phyloP scores from a whole-genome alignment of 2,888 invertebrate genomes.

The Agriotes lineatus region DNA sequence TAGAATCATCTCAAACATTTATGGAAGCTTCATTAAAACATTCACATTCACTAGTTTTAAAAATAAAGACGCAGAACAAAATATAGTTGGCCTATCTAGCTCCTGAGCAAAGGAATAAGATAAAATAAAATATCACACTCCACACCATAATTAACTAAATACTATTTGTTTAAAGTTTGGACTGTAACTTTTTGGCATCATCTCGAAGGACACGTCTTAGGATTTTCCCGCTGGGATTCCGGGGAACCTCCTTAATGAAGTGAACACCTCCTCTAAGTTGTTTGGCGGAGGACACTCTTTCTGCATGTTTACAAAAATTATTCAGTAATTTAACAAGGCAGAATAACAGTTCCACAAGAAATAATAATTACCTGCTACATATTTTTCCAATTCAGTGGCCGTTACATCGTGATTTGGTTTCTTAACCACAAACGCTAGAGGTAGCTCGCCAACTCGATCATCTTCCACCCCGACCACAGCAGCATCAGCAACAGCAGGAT shows the following conservation, averaged over 20 bases:
- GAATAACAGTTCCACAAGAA: background rate
- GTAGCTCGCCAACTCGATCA: slow-evolving; percentile 68
- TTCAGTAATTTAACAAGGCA: background rate
- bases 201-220: slow-evolving; percentile 72
- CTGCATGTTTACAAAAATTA: slow-evolving; percentile 49
- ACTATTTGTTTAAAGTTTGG: slow-evolving; percentile 60
- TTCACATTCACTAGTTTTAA: too few relatives aligned
- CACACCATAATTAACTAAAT: background rate
- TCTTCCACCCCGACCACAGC: slow-evolving; percentile 72
- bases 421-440: slow-evolving; percentile 67
- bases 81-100: too few relatives aligned
- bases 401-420: slow-evolving; percentile 58
- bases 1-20: too few relatives aligned
- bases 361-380: slow-evolving; percentile 59
- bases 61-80: too few relatives aligned
- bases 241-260: slow-evolving; percentile 76
- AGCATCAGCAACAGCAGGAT: slow-evolving; percentile 70
- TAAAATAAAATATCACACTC: background rate
- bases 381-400: slow-evolving; percentile 60
- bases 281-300: slow-evolving; percentile 71
- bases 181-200: slow-evolving; percentile 61
- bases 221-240: slow-evolving; percentile 78
- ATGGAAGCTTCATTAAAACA: too few relatives aligned
- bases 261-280: slow-evolving; percentile 75
- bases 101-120: background rate